phyloP scores from a whole-genome alignment of 2,113 vertebrate species.

The Bettongia penicillata region DNA sequence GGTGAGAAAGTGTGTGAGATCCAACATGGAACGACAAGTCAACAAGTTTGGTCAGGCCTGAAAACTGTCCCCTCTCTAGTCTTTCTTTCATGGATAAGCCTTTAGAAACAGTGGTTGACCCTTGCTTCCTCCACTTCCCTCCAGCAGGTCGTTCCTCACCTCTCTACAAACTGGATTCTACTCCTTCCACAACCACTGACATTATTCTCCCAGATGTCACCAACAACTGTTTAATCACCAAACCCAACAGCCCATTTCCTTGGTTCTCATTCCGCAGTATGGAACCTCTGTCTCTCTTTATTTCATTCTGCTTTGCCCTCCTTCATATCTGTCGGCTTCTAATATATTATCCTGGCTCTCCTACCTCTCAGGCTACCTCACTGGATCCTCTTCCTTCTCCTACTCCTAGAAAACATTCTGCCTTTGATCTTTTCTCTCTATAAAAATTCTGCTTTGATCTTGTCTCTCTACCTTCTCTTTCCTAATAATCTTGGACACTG shows the following conservation, averaged over 20 bases:
- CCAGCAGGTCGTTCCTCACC: not conserved
- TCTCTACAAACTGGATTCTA: not conserved
- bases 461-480: not conserved
- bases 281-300: not conserved
- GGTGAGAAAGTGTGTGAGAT: not conserved
- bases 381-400: not conserved
- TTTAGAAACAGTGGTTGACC: not conserved
- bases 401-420: not conserved
- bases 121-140: not conserved
- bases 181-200: not conserved
- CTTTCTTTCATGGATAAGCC: not conserved
- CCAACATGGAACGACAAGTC: not conserved
- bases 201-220: not conserved
- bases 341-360: not conserved
- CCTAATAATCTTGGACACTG: not conserved
- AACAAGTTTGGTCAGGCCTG: not conserved
- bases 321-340: not conserved
- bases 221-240: not conserved
- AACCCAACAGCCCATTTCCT: not conserved
- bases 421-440: not conserved
- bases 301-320: not conserved
- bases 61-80: not conserved
- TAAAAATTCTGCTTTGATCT: not conserved
- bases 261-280: not conserved
- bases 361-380: not conserved